Conservation (phyloP, 2,113 vertebrate genomes). For the Edolisoma coerulescens region DNA sequence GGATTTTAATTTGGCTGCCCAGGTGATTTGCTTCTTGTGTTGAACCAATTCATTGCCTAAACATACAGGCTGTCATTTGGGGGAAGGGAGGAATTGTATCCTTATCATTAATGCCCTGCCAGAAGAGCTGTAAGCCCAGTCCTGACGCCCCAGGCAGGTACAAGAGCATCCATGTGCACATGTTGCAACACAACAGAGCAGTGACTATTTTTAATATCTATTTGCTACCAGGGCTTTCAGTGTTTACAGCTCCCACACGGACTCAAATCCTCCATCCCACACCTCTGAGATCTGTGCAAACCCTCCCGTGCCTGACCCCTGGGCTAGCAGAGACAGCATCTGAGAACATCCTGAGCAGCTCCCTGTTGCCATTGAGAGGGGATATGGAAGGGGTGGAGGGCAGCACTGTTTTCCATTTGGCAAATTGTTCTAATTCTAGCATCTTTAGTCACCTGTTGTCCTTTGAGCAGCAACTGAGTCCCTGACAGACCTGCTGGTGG, state of each 20-base stretch:
- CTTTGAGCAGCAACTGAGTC: not conserved
- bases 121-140: not conserved
- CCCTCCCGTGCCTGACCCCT: not conserved
- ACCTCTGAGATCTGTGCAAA: not conserved
- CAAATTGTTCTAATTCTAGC: not conserved
- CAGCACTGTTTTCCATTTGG: not conserved
- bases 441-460: not conserved
- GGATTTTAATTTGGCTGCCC: not conserved
- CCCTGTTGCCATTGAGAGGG: not conserved
- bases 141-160: not conserved
- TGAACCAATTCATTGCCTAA: not conserved
- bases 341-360: not conserved
- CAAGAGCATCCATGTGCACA: not conserved
- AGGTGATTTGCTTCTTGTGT: not conserved
- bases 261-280: not conserved
- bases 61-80: not conserved
- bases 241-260: not conserved
- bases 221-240: not conserved
- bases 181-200: not conserved
- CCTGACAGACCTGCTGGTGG: constrained; percentile 5
- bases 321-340: not conserved
- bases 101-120: not conserved
- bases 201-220: not conserved
- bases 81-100: not conserved
- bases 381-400: not conserved